Conservation (phyloP, 2,888 invertebrate species). For the Chaetoderma sp. region DNA sequence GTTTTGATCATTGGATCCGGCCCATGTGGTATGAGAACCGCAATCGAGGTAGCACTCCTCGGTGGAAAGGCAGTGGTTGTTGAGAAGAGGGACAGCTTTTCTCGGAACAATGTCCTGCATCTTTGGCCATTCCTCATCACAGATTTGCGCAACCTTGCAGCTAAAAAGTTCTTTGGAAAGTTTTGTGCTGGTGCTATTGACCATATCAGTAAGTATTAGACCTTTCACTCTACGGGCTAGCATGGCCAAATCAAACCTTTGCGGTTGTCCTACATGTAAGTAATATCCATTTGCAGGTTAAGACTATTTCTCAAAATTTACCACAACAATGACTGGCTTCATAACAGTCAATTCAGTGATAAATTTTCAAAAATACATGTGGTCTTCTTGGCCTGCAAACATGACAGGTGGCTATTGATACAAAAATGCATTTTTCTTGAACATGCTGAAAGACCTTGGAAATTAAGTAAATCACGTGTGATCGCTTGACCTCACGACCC, state of each 20-base stretch:
- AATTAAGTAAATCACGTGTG: too few species aligned
- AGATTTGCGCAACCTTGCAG: slow-evolving; percentile 91
- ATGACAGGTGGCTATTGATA: too few species aligned
- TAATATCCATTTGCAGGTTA: too few species aligned
- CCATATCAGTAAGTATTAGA: slow-evolving; percentile 83
- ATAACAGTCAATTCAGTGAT: too few species aligned
- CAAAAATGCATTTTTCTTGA: too few species aligned
- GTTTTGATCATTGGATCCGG: slow-evolving; percentile 94
- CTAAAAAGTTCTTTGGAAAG: slow-evolving; percentile 98
- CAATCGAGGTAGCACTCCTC: slow-evolving; percentile 94
- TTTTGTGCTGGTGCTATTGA: slow-evolving; percentile 99
- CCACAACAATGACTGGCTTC: too few species aligned
- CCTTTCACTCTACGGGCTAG: background rate
- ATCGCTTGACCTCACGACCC: too few species aligned
- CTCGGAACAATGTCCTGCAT: slow-evolving; percentile 92
- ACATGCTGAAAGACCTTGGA: too few species aligned
- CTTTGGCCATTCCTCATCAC: slow-evolving; percentile 98
- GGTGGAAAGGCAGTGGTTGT: slow-evolving; percentile 92
- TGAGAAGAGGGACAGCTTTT: slow-evolving; percentile 87
- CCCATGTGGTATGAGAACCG: slow-evolving; percentile 93
- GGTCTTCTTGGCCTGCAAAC: too few species aligned
- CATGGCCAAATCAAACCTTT: background rate
- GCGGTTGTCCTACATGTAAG: too few species aligned
- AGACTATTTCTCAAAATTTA: too few species aligned
- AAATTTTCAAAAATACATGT: too few species aligned